A percentile compares a stretch with the other conserved stretches of the same genome.
These are phyloP conservation scores for Monopterus albus DNA, from an alignment of 2,113 vertebrate species.

Conservation along the genomic window DNA sequence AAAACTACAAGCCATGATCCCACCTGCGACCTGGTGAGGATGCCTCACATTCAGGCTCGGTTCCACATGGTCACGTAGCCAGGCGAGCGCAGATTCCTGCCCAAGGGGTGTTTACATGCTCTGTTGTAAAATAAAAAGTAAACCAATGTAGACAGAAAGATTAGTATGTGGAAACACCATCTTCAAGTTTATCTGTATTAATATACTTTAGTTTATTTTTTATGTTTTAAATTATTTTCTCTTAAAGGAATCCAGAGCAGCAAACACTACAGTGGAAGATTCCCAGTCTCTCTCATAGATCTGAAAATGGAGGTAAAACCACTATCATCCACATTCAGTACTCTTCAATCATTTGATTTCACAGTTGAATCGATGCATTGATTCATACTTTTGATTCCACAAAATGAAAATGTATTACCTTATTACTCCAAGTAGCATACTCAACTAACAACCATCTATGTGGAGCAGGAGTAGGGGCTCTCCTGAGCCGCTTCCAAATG, in stretches of 20 bases:
- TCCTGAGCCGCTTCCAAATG: conserved; percentile 94
- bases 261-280: conserved; percentile 98
- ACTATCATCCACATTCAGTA: not conserved
- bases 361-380: not conserved
- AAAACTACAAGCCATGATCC: conserved; percentile 93
- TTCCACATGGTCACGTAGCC: too few relatives aligned
- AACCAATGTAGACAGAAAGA: not conserved
- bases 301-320: conserved; percentile 93
- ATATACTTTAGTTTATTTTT: too few relatives aligned
- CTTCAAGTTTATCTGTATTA: not conserved
- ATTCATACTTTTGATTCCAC: not conserved
- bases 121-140: not conserved
- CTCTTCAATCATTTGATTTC: not conserved
- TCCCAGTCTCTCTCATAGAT: conserved; percentile 95
- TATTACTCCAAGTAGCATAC: not conserved
- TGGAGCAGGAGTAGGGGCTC: conserved; percentile 91
- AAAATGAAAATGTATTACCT: not conserved
- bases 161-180: too few relatives aligned
- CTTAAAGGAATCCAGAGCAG: conserved; percentile 90
- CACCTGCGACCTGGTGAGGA: conserved; percentile 92
- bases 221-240: conserved; percentile 5
- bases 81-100: not conserved
- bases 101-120: too few relatives aligned
- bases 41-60: not conserved
- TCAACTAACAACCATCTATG: not conserved